phyloP scores from a whole-genome alignment of 2,888 invertebrate genomes.

The Barypeithes pellucidus region DNA sequence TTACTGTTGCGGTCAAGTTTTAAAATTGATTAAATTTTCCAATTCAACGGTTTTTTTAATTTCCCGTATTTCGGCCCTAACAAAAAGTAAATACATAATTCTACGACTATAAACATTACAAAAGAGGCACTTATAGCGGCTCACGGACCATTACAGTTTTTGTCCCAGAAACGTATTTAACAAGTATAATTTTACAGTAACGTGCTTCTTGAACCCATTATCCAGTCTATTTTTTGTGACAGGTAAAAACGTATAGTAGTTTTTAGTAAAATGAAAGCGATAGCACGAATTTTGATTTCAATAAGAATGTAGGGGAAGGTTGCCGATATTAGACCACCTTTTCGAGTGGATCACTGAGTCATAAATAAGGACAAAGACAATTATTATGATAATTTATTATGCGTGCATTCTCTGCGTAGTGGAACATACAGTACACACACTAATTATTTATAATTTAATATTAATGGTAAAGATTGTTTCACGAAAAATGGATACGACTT shows the following conservation, averaged over 20 bases:
- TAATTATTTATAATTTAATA: no score
- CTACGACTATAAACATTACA: slow-evolving; percentile 11
- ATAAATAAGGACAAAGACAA: no score
- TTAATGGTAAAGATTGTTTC: no score
- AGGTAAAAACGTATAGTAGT: neutral
- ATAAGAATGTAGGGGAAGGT: neutral
- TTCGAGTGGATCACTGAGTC: no score
- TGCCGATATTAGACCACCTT: no score
- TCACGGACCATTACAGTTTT: slow-evolving; percentile 40
- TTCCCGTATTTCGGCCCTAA: slow-evolving; percentile 6
- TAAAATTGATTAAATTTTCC: neutral
- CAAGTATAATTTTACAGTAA: slow-evolving; percentile 31
- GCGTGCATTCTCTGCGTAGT: no score
- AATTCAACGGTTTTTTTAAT: slow-evolving; percentile 12
- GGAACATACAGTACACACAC: no score
- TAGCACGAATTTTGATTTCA: slow-evolving; percentile 12
- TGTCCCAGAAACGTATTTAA: slow-evolving; percentile 37
- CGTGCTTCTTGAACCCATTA: slow-evolving; percentile 19
- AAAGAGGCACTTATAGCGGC: slow-evolving; percentile 30
- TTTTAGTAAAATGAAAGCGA: slow-evolving; percentile 18
- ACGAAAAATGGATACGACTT: no score
- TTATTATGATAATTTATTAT: no score
- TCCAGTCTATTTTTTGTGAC: slow-evolving; percentile 18
- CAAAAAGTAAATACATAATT: slow-evolving; percentile 15
- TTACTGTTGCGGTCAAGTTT: neutral